phyloP scores from a whole-genome alignment of 2,888 invertebrate species.

The Netelia fuscicornis region DNA sequence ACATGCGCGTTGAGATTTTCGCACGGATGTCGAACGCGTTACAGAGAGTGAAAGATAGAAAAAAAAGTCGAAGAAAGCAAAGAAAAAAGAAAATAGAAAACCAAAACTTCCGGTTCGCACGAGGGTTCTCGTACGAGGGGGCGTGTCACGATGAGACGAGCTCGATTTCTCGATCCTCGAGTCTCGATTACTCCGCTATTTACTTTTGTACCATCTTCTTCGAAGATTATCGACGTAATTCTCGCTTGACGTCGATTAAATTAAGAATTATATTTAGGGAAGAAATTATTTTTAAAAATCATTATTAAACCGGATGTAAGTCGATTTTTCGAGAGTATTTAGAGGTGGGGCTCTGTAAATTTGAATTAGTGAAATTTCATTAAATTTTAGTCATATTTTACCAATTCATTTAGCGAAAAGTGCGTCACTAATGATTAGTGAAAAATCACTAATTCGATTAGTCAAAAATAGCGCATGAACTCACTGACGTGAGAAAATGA shows the following conservation, averaged over 20 bases:
- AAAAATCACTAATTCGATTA: too few species aligned
- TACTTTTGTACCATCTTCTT: neutral
- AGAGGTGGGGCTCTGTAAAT: too few species aligned
- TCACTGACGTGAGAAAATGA: too few species aligned
- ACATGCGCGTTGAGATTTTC: conserved; percentile 47
- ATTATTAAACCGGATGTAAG: neutral
- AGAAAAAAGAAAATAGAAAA: neutral
- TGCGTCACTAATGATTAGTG: too few species aligned
- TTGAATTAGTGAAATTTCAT: too few species aligned
- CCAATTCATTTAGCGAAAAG: too few species aligned
- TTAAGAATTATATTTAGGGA: conserved; percentile 14
- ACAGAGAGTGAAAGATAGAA: neutral
- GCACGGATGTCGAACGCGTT: conserved; percentile 45
- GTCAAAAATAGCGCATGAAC: too few species aligned
- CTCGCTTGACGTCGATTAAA: conserved; percentile 42
- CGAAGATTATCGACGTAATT: conserved; percentile 6
- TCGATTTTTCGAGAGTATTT: neutral
- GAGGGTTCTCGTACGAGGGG: conserved; percentile 5
- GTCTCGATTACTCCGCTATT: neutral
- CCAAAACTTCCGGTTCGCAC: conserved; percentile 63
- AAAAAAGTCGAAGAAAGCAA: neutral
- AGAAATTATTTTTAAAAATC: neutral
- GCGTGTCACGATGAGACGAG: conserved; percentile 22
- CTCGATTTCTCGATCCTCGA: neutral
- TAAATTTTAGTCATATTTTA: too few species aligned